phyloP scores from a whole-genome alignment of 2,797 vertebrate species.

The Odontamblyopus lacepedii region DNA sequence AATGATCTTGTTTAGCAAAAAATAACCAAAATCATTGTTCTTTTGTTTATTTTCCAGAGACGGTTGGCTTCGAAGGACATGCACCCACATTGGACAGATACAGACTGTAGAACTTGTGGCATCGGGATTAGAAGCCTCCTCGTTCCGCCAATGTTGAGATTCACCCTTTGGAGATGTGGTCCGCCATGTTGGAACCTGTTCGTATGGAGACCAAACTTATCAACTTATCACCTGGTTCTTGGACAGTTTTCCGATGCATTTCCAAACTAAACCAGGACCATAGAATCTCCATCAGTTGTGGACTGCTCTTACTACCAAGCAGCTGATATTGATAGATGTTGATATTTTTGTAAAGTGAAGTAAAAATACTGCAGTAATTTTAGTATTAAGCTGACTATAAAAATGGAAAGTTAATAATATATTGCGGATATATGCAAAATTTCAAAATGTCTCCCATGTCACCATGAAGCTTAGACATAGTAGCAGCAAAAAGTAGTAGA shows the following conservation, averaged over 20 bases:
- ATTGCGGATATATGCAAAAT: background rate
- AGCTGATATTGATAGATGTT: too few species aligned
- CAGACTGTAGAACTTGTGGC: background rate
- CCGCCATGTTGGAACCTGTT: constrained; percentile 52
- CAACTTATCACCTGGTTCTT: constrained; percentile 25
- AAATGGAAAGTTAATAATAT: background rate
- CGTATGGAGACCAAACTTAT: constrained; percentile 21
- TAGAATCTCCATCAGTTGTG: too few species aligned
- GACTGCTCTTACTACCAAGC: background rate
- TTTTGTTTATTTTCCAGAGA: background rate
- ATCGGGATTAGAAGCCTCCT: background rate
- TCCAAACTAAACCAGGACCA: too few species aligned
- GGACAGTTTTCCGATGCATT: constrained; percentile 6
- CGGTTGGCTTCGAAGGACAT: background rate
- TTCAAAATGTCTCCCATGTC: background rate
- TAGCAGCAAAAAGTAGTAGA: too few species aligned
- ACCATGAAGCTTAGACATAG: background rate
- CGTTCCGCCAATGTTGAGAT: constrained; percentile 21
- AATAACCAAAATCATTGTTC: background rate
- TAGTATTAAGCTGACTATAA: background rate
- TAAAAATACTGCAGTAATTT: background rate
- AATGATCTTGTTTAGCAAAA: background rate
- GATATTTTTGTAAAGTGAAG: background rate
- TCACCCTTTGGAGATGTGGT: constrained; percentile 7
- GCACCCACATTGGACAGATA: background rate